Conservation (phyloP, 2,113 vertebrate genomes). For the Arizona elegans region DNA sequence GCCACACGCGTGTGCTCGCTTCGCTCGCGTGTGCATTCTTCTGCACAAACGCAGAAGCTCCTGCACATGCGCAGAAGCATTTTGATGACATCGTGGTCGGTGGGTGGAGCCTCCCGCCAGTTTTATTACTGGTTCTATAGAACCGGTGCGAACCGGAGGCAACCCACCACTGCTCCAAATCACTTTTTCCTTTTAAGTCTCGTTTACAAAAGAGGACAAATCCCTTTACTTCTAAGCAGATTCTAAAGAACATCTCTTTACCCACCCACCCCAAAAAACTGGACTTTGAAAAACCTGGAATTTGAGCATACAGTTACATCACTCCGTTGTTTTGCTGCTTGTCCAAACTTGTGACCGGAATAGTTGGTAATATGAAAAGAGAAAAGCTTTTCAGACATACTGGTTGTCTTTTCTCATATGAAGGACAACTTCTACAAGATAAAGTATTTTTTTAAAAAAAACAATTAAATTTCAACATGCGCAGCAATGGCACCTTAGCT, state of each 20-base stretch:
- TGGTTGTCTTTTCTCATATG: background rate
- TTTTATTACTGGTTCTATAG: too few relatives aligned
- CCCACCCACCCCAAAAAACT: background rate
- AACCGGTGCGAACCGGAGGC: too few relatives aligned
- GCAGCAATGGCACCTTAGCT: too few relatives aligned
- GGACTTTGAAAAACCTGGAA: background rate
- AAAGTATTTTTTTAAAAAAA: background rate
- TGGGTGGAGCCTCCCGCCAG: too few relatives aligned
- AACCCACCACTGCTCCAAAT: background rate
- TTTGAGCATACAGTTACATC: background rate
- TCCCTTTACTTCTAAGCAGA: background rate
- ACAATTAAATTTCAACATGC: background rate
- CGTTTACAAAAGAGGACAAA: background rate
- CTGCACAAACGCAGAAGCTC: too few relatives aligned
- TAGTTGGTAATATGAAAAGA: background rate
- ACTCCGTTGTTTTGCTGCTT: background rate
- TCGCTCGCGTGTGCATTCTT: too few relatives aligned
- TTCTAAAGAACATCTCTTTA: background rate
- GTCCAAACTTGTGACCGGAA: background rate
- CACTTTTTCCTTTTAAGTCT: background rate
- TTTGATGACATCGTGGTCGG: too few relatives aligned
- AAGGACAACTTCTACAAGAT: background rate
- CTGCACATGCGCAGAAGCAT: too few relatives aligned
- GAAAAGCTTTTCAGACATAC: background rate
- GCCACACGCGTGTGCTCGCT: too few relatives aligned